phyloP scores from a whole-genome alignment of 2,113 vertebrate genomes.

The Suricata suricatta region DNA sequence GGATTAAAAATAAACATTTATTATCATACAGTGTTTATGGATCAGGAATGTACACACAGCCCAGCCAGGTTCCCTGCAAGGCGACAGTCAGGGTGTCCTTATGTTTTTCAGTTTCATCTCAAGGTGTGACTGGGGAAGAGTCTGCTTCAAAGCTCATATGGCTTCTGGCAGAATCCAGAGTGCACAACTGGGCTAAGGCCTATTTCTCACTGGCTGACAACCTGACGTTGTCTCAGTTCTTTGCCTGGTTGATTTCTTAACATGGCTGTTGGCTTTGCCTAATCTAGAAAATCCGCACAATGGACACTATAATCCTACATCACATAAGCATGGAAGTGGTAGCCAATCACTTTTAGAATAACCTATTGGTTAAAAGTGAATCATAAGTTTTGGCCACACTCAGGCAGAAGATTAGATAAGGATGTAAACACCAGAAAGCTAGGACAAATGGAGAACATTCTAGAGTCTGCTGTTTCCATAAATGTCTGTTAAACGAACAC shows the following conservation, averaged over 20 bases:
- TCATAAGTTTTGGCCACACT: not conserved
- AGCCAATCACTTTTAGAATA: not conserved
- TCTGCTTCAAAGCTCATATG: not conserved
- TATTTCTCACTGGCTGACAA: not conserved
- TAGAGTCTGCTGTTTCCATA: not conserved
- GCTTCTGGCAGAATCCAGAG: not conserved
- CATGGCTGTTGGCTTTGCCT: not conserved
- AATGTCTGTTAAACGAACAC: not conserved
- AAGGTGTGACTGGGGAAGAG: not conserved
- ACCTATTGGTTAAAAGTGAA: not conserved
- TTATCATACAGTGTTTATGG: not conserved
- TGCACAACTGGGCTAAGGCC: not conserved
- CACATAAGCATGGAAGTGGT: not conserved
- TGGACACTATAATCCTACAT: not conserved
- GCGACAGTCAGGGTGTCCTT: no score
- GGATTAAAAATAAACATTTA: not conserved
- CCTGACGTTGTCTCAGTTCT: not conserved
- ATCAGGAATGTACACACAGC: not conserved
- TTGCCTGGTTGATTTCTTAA: not conserved
- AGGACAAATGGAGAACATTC: not conserved
- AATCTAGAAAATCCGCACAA: not conserved
- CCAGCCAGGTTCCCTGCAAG: not conserved
- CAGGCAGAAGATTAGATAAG: not conserved
- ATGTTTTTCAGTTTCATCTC: not conserved
- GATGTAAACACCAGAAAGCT: not conserved